Evolutionary conservation across 1,140 invertebrate species (phyloP), one percentile per base, ranked within the genome.

Genomic region (Orius insidiosus): DNA sequence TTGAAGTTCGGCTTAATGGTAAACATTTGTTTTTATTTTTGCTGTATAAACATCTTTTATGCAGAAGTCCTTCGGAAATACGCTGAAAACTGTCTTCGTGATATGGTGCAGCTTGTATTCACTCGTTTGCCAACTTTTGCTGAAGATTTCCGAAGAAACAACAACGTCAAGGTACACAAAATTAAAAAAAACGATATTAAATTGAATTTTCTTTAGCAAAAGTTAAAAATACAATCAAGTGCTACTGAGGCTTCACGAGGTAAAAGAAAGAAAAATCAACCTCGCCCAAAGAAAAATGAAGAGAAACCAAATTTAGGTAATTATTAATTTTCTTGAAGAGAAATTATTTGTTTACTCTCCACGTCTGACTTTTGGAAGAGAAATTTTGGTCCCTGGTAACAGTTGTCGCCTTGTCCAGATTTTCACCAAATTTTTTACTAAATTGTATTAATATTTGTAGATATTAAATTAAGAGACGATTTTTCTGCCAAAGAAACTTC

Each of bases 101-200:
- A 98, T 56, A 96, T 98, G 82, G 87, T 94, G 0, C 86, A 92
- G 54, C 65, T 95, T 40, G 72, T 98, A 24, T 98, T 98, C 61
- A 79, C 82, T 57, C 68, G 89, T 45, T 67, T 98, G 39, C 85
- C 89, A 1, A 76, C 85, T 53, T 96, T 93, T 63, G 78, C 73
- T 42, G 84, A 79, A 53, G 75, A 69, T 49, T 57, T 57, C 4
- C 58, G 60, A 36, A 57, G 60, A 13, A 53, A 60, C 24, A 53
- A 63, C 2, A 66, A 63, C 47, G 63, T 69, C 57, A 68, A 68
- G 55, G 66, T 67, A 55, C 56, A 38, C 45, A 47, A 61, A 56
- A 60, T 71, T 59, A 59, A 77, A 15, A 76, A 75, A n/a, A n/a
- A n/a, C n/a, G n/a, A n/a, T n/a, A 57, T 77, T 77, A 72, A 59